Evolutionary conservation across 2,888 invertebrate genomes (phyloP), one percentile per base, ranked within the genome.

Genomic region (Pantelozetes paolii): DNA sequence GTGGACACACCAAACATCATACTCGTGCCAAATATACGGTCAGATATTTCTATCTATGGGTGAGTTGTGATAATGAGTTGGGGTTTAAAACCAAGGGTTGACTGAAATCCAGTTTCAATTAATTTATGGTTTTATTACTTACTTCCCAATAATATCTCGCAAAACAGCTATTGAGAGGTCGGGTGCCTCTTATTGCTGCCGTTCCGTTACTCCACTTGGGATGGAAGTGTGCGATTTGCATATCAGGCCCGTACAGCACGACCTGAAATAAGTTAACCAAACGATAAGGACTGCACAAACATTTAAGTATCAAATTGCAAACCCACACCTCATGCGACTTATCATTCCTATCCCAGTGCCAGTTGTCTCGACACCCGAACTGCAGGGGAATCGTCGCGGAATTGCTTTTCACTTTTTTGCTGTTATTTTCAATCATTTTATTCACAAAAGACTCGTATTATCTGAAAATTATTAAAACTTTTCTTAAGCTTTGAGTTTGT

Each of bases 131-230:
- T 45, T 8, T 36, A 36, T 36, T 9, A 45, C 67, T 71, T 75
- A 76, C 74, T 59, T 78, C 78, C 78, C 78, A 78, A 74, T 78
- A 79, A 50, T 72, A 78, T 28, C 83, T 82, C 62, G 82, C 87
- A n/a, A 26, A 26, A 26, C n/a, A 45, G 79, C 87, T 86, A 81
- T 89, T 89, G n/a, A 90, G 83, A 9, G 87, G 82, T 28, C 86
- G 82, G 23, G 86, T 88, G 8, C 89, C 89, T 69, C 88, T 84
- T 0, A 89, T 88, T 0, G 87, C 89, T 0, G 89, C 89, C 0
- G 89, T 89, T 11, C 89, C 89, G 79, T 88, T 88, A 80, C 89
- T 89, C 89, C 89, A 89, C 80, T 88, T 88, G 9, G 89, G 89
- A 82, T 90, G 89, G 80, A 90, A 90, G 79, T 87, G 86, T 1